Evolutionary conservation across 2,797 vertebrate genomes (phyloP), one percentile per base, ranked within the genome.

Genomic region (Rhinoraja longicauda): DNA sequence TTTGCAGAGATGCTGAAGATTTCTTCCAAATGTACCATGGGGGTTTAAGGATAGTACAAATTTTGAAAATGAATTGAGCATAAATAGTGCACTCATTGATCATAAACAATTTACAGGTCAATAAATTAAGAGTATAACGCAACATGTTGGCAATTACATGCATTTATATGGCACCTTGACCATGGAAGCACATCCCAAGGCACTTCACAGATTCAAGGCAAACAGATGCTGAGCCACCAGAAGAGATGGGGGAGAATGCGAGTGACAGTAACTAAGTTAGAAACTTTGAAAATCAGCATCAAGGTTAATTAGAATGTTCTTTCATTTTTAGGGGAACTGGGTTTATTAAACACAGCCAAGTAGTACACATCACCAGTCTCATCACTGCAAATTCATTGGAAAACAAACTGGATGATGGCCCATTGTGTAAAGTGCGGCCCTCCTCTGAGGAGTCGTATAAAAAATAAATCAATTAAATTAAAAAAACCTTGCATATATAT

Each of bases 91-190:
- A 15, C 84, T 57, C 21, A 4, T 0, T 82, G 10, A 84, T 59
- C n/a, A 82, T 10, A 82, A 53, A 24, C 78, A 81, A 1, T 62
- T 62, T 59, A 62, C 81, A n/a, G 7, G 29, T 64, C 82, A 67
- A 88, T 67, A 88, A 88, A 88, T 88, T 88, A 36, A 36, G 2
- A 32, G n/a, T 86, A n/a, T 84, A 32, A 86, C 64, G 36, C 17
- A 88, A 64, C 84, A 88, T 7, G 29, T 64, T 12, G 64, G 84
- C 21, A 64, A 53, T 53, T 5, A 67, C 84, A 32, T 67, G 62
- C 84, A 88, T 36, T 67, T 67, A 67, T 88, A 67, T 67, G 64
- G 84, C 84, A 88, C 62, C 84, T 88, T 88, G n/a, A 67, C 32
- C 17, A 29, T 59, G n/a, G 59, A 88, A 9, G 62, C 59, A 67